Conservation (phyloP, 2,888 invertebrate genomes). For the Agriopis leucophaearia region DNA sequence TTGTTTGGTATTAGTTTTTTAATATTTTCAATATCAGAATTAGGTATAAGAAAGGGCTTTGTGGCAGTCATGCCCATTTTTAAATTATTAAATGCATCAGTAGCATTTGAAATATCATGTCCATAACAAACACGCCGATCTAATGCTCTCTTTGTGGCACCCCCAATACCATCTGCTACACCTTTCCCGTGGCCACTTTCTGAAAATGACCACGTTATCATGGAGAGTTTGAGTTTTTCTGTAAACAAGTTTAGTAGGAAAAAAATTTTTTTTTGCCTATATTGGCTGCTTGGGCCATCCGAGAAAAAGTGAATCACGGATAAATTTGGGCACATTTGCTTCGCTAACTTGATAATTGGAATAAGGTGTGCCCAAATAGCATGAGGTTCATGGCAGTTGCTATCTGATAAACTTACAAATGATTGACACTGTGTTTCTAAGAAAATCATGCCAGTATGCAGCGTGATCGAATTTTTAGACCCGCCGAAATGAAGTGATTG, state of each 20-base stretch:
- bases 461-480: slow-evolving; percentile 1
- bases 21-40: slow-evolving; percentile 11
- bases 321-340: slow-evolving; percentile 32
- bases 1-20: slow-evolving; percentile 9
- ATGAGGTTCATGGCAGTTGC: slow-evolving; percentile 8
- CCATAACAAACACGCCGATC: slow-evolving; percentile 46
- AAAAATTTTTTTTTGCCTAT: slow-evolving; percentile 50
- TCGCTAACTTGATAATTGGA: slow-evolving; percentile 42
- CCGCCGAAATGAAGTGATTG: slow-evolving; percentile 1
- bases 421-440: slow-evolving; percentile 8
- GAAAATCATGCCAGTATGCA: slow-evolving; percentile 13
- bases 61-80: slow-evolving; percentile 7
- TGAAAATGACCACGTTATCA: slow-evolving; percentile 48
- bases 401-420: slow-evolving; percentile 21
- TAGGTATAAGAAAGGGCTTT: slow-evolving; percentile 12
- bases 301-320: slow-evolving; percentile 47
- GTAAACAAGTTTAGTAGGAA: slow-evolving; percentile 41
- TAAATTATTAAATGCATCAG: slow-evolving; percentile 20
- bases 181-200: slow-evolving; percentile 49
- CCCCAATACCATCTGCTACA: slow-evolving; percentile 49
- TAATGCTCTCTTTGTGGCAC: slow-evolving; percentile 46
- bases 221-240: slow-evolving; percentile 35
- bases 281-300: slow-evolving; percentile 49
- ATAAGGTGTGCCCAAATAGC: slow-evolving; percentile 18
- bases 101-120: slow-evolving; percentile 42